These are phyloP conservation scores for Apostichopus japonicus DNA, from an alignment of 35 echinoderm and acorn worm genomes.

Conservation along the genomic window DNA sequence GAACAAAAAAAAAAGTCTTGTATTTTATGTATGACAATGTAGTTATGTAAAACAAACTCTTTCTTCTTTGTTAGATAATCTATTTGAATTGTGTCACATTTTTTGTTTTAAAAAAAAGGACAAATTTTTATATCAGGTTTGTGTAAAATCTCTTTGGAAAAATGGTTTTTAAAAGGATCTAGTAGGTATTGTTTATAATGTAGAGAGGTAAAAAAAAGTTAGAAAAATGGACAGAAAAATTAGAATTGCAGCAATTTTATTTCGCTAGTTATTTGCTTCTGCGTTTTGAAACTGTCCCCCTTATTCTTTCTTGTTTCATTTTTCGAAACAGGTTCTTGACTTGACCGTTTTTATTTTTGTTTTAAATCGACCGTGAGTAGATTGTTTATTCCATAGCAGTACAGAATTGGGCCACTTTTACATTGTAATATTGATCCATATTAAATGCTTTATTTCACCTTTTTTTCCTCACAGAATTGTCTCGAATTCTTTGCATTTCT, in stretches of 20 bases:
- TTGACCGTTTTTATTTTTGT: too few relatives aligned
- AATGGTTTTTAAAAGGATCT: slow-evolving; percentile 45
- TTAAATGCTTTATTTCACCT: too few relatives aligned
- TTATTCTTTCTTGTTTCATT: too few relatives aligned
- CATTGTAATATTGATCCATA: too few relatives aligned
- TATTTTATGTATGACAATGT: slow-evolving; percentile 11
- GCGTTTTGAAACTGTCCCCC: too few relatives aligned
- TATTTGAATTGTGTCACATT: slow-evolving; percentile 15
- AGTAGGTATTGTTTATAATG: slow-evolving; percentile 41
- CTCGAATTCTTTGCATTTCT: too few relatives aligned
- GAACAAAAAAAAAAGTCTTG: background rate
- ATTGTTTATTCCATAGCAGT: too few relatives aligned
- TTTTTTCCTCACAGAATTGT: too few relatives aligned
- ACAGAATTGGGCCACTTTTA: too few relatives aligned
- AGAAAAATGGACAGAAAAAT: slow-evolving; percentile 5
- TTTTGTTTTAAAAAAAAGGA: background rate
- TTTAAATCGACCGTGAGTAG: too few relatives aligned
- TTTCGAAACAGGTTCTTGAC: too few relatives aligned
- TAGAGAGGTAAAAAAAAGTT: background rate
- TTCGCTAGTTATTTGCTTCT: slow-evolving; percentile 16
- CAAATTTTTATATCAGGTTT: slow-evolving; percentile 61
- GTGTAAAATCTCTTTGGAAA: slow-evolving; percentile 47
- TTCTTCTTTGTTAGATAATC: slow-evolving; percentile 43
- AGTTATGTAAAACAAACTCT: background rate
- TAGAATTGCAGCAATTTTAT: background rate